Conservation (phyloP, 2,888 invertebrate species). For the Pseudoips prasinana region DNA sequence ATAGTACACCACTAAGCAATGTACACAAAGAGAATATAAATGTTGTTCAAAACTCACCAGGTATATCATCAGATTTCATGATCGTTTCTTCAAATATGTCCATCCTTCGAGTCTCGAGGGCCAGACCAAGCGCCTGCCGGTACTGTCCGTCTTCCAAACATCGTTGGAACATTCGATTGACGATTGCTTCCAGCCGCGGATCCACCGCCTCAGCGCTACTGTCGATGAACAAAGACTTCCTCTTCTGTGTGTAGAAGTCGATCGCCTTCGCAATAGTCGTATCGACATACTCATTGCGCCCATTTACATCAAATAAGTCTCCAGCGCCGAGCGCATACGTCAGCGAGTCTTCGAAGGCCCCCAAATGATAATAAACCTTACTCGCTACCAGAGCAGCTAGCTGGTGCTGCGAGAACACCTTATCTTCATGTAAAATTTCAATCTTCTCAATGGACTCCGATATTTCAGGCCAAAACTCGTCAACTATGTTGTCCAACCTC, state of each 20-base stretch:
- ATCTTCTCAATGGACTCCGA: conserved; percentile 98
- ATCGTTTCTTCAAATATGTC: conserved; percentile 97
- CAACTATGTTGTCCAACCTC: conserved; percentile 96
- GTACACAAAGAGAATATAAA: no score
- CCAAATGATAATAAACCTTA: conserved; percentile 98
- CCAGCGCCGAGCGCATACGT: conserved; percentile 99
- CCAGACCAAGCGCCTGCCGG: conserved; percentile 97
- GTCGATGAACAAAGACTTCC: conserved; percentile 88
- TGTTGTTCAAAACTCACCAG: no score
- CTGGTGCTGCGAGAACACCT: conserved; percentile 92
- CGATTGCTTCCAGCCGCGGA: conserved; percentile 93
- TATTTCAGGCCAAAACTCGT: conserved; percentile 99
- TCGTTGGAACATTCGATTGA: conserved; percentile 98
- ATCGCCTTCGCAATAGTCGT: conserved; percentile 99
- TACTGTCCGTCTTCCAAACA: conserved; percentile 97
- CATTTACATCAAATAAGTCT: conserved; percentile 96
- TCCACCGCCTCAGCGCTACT: conserved; percentile 86
- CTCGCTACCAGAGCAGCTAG: conserved; percentile 98
- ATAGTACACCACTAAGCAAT: no score
- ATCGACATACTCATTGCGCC: conserved; percentile 96
- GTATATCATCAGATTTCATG: conserved; percentile 93
- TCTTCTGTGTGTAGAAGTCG: conserved; percentile 96
- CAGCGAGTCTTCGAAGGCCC: conserved; percentile 97
- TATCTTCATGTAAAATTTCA: conserved; percentile 97
- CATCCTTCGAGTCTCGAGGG: conserved; percentile 97